Evolutionary conservation across 2,888 invertebrate species (phyloP), one percentile per base, ranked within the genome.

Genomic region (Amiota mariae): DNA sequence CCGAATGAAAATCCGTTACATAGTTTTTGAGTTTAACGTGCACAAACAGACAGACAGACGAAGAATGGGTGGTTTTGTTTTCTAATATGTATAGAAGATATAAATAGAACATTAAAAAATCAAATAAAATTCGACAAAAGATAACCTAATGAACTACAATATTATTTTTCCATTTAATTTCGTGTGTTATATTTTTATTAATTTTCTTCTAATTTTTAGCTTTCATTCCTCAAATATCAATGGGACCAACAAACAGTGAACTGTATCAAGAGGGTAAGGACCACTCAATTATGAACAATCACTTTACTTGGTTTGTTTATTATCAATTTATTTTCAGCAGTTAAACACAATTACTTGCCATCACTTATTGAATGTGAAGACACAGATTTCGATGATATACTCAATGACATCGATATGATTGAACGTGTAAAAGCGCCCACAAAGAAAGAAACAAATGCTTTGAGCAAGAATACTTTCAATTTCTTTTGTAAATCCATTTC

Each of bases 321-420:
- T 8, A 20, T 51, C n/a, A n/a, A n/a, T 68, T 9, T 6, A 51
- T 36, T 68, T 80, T 12, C 79, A 88, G 87, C 85, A 51, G 86
- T 84, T 3, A 89, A 89, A 80, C 89, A 88, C 76, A 88, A 88
- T 24, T 91, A 91, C 77, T 87, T 95, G 64, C 93, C 94, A 0
- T 94, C 94, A 18, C 91, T 95, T 13, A 93, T 94, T 51, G 96
- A 96, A 86, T 95, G 95, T 0, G 96, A 96, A 77, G 96, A 96
- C 84, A 95, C 95, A 0, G 96, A 96, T 81, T 91, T 94, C 1
- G 96, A 96, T 84, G 95, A 95, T 80, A 93, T 95, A 76, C 90
- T 95, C 0, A 95, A 94, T 78, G 93, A 93, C 77, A 92, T 93
- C 76, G 93, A 93, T 80, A 92, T 93, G 77, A 88, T 93, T 11